Evolutionary conservation across 2,888 invertebrate genomes (phyloP).

Genomic region (Sarcophaga rosellei): DNA sequence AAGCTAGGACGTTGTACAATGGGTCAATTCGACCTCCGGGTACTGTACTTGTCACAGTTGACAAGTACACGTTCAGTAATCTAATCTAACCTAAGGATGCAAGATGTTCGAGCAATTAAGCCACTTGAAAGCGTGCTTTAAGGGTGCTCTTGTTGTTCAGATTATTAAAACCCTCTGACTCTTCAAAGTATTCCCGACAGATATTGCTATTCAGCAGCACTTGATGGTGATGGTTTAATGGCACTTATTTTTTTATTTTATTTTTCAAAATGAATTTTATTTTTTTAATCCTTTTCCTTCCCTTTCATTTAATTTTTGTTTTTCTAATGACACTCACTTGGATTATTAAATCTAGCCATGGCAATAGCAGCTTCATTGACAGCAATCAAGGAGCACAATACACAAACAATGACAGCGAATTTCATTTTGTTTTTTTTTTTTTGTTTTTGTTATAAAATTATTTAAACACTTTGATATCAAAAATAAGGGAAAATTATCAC

Average conservation of each 20-base stretch:
- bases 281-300: not conserved
- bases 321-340: constrained; percentile 71
- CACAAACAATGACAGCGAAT: constrained; percentile 51
- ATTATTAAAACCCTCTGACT: too few species aligned
- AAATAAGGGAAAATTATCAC: not conserved
- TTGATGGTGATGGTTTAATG: too few species aligned
- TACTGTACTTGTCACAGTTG: too few species aligned
- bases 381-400: constrained; percentile 48
- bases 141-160: too few species aligned
- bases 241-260: not conserved
- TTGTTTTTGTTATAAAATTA: not conserved
- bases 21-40: too few species aligned
- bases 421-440: constrained; percentile 58
- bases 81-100: too few species aligned
- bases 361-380: constrained; percentile 73
- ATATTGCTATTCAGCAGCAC: too few species aligned
- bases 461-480: not conserved
- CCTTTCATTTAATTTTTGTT: not conserved
- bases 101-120: too few species aligned
- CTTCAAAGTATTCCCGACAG: too few species aligned
- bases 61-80: too few species aligned
- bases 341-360: constrained; percentile 71
- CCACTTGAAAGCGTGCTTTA: too few species aligned
- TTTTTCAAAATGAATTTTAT: not conserved
- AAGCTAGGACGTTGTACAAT: too few species aligned